Base-by-base conservation (phyloP, 2,888 invertebrate species). In the Smittia aterrima region DNA sequence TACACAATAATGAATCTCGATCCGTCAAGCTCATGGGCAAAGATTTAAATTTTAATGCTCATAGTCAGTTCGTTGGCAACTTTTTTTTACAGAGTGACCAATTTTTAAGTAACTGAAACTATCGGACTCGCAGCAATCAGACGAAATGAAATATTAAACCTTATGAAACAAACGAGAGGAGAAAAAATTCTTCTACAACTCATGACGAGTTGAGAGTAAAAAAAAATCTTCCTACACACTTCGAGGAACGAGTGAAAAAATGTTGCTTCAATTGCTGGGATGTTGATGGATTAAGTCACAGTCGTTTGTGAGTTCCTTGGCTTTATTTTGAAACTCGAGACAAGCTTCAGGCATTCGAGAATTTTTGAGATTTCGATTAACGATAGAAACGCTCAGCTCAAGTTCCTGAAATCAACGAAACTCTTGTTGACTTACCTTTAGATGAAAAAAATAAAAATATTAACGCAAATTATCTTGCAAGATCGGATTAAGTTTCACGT, bases 1-100 rank as follows among this genome's bases (percentile, higher is more conserved):
- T 18, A 58, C 16, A 9, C 20, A 20, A 3, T 22, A 22, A 58
- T 47, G 47, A 58, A 58, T 20, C 22, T n/a, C 16, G 58, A 58
- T 58, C 58, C 58, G 58, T 58, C 58, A 58, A 58, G 58, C 58
- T 22, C 20, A 18, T 58, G 58, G 58, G 18, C 18, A 58, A 3
- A 22, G 58, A 58, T 3, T 22, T 20, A 18, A 47, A 18, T 58
- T 58, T 58, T 58, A 58, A 58, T 58, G 58, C 20, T 58, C 22
- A 18, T 18, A 4, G 9, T 4, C 16, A 20, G 3, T 22, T 20
- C 18, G 9, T 32, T 9, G 32, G 4, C 32, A 9, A 32, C 9
- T 32, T 32, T 32, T 32, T 3, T 9, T 6, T 6, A 9, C 32
- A 32, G 9, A 32, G n/a, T n/a, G n/a, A n/a, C 38, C 38, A 16